These are phyloP conservation scores for Odocoileus virginianus DNA, from an alignment of 2,113 vertebrate species.

Conservation along the genomic window DNA sequence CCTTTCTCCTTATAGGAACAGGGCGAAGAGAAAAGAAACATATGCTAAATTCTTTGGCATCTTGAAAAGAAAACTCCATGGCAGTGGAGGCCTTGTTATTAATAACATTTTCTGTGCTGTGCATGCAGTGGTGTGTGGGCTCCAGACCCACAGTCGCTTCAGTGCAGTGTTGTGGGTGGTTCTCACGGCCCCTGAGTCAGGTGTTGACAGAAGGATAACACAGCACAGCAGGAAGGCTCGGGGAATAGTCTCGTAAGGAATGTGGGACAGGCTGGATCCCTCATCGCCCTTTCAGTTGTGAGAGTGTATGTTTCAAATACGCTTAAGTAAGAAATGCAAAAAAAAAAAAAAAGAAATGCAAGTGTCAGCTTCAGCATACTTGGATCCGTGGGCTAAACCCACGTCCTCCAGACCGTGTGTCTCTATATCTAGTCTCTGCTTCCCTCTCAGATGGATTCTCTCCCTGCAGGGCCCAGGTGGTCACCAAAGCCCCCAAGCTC, in stretches of 20 bases:
- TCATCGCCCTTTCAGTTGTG: not conserved
- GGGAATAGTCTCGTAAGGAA: not conserved
- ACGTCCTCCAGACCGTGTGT: not conserved
- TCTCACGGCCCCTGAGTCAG: constrained; percentile 4
- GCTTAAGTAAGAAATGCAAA: not conserved
- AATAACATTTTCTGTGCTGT: not conserved
- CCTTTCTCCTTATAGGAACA: not conserved
- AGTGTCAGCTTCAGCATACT: not conserved
- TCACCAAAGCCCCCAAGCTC: not conserved
- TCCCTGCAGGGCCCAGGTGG: not conserved
- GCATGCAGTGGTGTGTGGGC: not conserved
- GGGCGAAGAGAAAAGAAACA: not conserved
- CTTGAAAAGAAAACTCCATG: not conserved
- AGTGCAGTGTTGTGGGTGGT: not conserved
- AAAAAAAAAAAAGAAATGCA: not conserved
- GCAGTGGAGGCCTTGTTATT: not conserved
- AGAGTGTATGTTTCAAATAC: not conserved
- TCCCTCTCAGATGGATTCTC: not conserved
- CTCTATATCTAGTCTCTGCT: not conserved
- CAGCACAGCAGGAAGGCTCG: not conserved
- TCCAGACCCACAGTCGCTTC: not conserved
- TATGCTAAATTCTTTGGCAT: not conserved
- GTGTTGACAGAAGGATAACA: constrained; percentile 21
- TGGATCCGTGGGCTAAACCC: not conserved
- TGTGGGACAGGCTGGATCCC: not conserved